These are phyloP conservation scores for Chauna torquata DNA, from an alignment of 2,113 vertebrate genomes.

Conservation along the genomic window DNA sequence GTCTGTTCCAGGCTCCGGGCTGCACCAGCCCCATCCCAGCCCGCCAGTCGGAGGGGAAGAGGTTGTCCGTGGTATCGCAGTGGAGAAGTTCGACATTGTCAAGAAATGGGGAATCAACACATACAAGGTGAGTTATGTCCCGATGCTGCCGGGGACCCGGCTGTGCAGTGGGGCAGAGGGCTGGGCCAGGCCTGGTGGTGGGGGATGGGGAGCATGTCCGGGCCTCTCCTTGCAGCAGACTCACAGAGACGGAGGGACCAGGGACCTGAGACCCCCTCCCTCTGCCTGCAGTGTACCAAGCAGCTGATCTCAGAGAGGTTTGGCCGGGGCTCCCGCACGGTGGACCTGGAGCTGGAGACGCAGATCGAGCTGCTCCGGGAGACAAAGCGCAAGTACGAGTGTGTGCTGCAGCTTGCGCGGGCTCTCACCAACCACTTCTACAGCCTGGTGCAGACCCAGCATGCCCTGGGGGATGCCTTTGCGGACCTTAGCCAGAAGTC, in stretches of 20 bases:
- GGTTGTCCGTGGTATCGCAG: slow-evolving; percentile 85
- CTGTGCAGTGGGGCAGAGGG: accelerated
- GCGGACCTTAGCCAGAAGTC: slow-evolving; percentile 99
- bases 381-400: slow-evolving; percentile 95
- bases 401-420: slow-evolving; percentile 87
- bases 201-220: accelerated
- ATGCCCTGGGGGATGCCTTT: slow-evolving; percentile 92
- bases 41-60: slow-evolving; percentile 81
- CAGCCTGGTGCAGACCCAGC: slow-evolving; percentile 97
- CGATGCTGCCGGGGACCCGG: accelerated
- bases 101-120: slow-evolving; percentile 98
- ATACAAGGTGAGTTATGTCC: slow-evolving; percentile 84
- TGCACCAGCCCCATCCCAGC: slow-evolving; percentile 83
- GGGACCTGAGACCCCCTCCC: accelerated
- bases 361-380: slow-evolving; percentile 95
- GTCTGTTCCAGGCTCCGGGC: slow-evolving; percentile 80
- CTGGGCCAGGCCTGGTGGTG: background rate
- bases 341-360: slow-evolving; percentile 95
- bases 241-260: background rate
- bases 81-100: slow-evolving; percentile 93
- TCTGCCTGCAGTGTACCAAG: slow-evolving; percentile 87
- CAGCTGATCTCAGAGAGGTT: slow-evolving; percentile 95
- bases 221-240: background rate
- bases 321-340: slow-evolving; percentile 91
- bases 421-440: slow-evolving; percentile 93